These are phyloP conservation scores for Thymelicus acteon DNA, from an alignment of 2,888 invertebrate species.

Conservation along the genomic window DNA sequence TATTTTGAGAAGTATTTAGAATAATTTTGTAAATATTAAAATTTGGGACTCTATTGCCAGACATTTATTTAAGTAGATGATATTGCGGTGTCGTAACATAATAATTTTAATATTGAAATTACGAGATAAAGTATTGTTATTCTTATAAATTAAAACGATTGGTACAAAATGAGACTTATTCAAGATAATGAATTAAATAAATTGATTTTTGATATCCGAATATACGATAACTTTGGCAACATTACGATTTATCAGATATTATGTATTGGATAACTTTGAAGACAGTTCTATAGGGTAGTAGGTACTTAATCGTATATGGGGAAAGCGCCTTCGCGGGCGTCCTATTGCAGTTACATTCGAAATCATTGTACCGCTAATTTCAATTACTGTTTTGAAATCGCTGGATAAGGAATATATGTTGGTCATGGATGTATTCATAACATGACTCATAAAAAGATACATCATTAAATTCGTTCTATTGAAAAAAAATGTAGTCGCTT, in stretches of 20 bases:
- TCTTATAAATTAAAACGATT: conserved; percentile 29
- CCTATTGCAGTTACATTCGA: conserved; percentile 10
- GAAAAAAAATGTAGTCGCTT: conserved; percentile 33
- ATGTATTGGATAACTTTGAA: conserved; percentile 16
- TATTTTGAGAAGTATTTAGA: conserved; percentile 57
- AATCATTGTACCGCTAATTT: conserved; percentile 7
- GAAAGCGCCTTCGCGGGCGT: conserved; percentile 10
- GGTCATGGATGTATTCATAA: conserved; percentile 12
- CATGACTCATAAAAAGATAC: conserved; percentile 10
- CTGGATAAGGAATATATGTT: not conserved
- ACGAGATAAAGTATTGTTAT: conserved; percentile 33
- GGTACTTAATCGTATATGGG: conserved; percentile 18
- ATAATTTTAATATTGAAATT: conserved; percentile 39
- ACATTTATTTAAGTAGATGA: conserved; percentile 48
- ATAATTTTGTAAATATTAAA: conserved; percentile 55
- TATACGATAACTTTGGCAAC: conserved; percentile 30
- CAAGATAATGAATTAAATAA: conserved; percentile 31
- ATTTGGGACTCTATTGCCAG: conserved; percentile 68
- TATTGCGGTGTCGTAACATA: conserved; percentile 37
- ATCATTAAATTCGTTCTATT: not conserved
- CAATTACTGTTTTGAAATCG: conserved; percentile 14
- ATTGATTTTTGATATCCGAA: conserved; percentile 26
- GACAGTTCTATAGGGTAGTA: conserved; percentile 9
- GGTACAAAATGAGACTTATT: conserved; percentile 37
- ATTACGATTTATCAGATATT: conserved; percentile 15